phyloP scores from a whole-genome alignment of 2,797 vertebrate genomes.

The Catamblyrhynchus diadema region DNA sequence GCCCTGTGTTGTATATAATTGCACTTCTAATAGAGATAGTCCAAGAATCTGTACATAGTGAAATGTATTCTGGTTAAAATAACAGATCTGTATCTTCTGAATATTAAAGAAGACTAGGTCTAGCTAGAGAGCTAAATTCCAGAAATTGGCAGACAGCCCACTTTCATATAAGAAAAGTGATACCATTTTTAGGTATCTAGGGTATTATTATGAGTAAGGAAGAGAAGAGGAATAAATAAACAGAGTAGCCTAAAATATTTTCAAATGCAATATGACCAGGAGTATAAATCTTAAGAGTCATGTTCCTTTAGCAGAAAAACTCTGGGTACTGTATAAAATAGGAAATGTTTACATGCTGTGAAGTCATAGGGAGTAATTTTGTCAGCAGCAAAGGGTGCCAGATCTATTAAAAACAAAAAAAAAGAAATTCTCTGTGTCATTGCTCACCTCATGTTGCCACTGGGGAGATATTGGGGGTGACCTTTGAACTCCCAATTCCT shows the following conservation, averaged over 20 bases:
- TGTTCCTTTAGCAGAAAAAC: background rate
- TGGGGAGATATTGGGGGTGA: background rate
- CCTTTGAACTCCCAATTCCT: slow-evolving; percentile 21
- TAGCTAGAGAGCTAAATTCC: slow-evolving; percentile 50
- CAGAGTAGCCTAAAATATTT: slow-evolving; percentile 44
- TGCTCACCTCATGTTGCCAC: background rate
- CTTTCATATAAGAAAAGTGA: slow-evolving; percentile 59
- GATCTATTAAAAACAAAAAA: background rate
- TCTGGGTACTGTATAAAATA: background rate
- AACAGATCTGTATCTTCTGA: slow-evolving; percentile 56
- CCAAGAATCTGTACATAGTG: slow-evolving; percentile 1
- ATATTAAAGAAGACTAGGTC: slow-evolving; percentile 42
- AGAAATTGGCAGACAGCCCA: slow-evolving; percentile 54
- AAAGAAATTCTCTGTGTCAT: background rate
- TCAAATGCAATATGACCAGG: background rate
- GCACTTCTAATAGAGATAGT: background rate
- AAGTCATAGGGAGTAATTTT: background rate
- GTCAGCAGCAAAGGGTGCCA: background rate
- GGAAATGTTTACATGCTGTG: background rate
- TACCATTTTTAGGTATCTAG: slow-evolving; percentile 44
- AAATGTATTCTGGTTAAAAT: slow-evolving; percentile 60
- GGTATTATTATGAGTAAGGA: slow-evolving; percentile 47
- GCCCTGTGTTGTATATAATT: background rate
- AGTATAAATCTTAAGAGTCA: background rate
- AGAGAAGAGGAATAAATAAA: slow-evolving; percentile 54